Base-by-base conservation (phyloP, 2,797 vertebrate species). In the Chaetophractus vellerosus region DNA sequence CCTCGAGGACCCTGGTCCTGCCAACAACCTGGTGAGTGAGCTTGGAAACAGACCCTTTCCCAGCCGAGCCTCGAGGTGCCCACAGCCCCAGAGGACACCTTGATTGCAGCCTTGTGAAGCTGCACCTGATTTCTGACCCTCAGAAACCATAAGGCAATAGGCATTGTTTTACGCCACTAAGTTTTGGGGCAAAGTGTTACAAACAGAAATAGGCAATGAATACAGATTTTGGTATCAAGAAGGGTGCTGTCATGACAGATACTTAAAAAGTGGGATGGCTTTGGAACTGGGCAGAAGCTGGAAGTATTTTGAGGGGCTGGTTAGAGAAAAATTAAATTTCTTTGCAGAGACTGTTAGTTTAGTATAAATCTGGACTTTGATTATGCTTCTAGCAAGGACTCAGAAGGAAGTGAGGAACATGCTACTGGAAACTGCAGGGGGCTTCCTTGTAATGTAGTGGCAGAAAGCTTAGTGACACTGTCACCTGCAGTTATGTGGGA, bases 221-320 rank as follows among this genome's bases (percentile, higher is more conserved):
- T 45, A 52, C 8, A 89, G 79, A 94, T 12, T 31, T 41, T 31
- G n/a, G 33, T 82, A 83, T 21, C 41, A n/a, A 86, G 74, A 95
- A 55, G 26, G 48, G 74, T 0, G 31, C 31, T 71, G 45, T 18
- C 41, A 11, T 23, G 66, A 72, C 68, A 93, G 19, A n/a, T 33
- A 86, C 36, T 79, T 91, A 18, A 72, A 76, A 12, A 78, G 14
- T 82, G 45, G 64, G 75, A 11, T 9, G 18, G 59, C 24, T 92
- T 68, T 90, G 50, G 79, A 63, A 63, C 11, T 31, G n/a, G 38
- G 24, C 2, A 55, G 52, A 79, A 45, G 45, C 57, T 50, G 38
- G 57, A 10, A 38, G 28, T 36, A 28, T 45, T n/a, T 3, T 38
- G 33, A 45, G 45, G 45, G 45, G 45, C 45, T 45, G 45, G 21